Evolutionary conservation across 1,140 invertebrate genomes (phyloP).

Genomic region (Drosophila sproati): DNA sequence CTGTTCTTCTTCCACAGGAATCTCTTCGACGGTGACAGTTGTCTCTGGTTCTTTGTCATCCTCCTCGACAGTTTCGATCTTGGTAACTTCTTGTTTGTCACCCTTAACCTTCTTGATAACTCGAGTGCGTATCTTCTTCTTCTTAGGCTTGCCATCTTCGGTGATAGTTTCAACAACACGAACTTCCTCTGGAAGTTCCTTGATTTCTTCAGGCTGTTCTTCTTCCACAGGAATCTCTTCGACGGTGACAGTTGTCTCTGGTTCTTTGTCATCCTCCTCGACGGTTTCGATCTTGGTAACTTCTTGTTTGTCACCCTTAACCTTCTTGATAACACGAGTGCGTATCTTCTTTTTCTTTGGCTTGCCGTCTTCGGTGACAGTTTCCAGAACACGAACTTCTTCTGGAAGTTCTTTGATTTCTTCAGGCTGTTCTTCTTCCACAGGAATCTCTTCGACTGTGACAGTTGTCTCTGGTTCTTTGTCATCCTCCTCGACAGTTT

Average conservation of each 20-base stretch:
- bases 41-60: constrained; percentile 41
- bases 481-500: constrained; percentile 72
- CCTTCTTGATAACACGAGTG: constrained; percentile 70
- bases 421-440: constrained; percentile 28
- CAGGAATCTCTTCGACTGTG: constrained; percentile 46
- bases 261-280: constrained; percentile 72
- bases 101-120: constrained; percentile 41
- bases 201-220: constrained; percentile 19
- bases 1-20: constrained; percentile 25
- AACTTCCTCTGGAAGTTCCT: constrained; percentile 66
- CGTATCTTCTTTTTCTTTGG: constrained; percentile 57
- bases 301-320: constrained; percentile 67
- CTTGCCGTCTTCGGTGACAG: constrained; percentile 56
- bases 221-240: constrained; percentile 38
- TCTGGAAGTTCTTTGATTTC: constrained; percentile 43
- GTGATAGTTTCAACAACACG: constrained; percentile 71
- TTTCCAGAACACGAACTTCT: constrained; percentile 58
- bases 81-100: constrained; percentile 41
- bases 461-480: constrained; percentile 67
- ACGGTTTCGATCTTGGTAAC: constrained; percentile 71
- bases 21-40: constrained; percentile 36
- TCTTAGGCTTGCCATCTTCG: constrained; percentile 60
- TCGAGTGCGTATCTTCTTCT: constrained; percentile 39
- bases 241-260: constrained; percentile 43
- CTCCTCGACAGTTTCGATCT: constrained; percentile 38